phyloP scores from a whole-genome alignment of 2,797 vertebrate species.

The Syndactyla subalaris region DNA sequence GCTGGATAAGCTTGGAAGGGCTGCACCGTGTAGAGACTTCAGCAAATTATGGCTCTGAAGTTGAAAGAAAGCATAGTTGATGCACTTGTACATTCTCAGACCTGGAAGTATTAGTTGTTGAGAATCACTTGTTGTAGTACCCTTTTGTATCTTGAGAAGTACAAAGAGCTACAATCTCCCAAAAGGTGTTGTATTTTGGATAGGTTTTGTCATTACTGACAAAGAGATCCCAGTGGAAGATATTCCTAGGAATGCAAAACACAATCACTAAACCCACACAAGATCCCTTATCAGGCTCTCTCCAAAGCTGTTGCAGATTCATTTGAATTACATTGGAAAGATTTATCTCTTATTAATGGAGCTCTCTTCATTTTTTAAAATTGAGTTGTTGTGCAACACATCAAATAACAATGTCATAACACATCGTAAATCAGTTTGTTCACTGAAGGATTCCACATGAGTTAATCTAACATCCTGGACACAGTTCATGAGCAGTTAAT shows the following conservation, averaged over 20 bases:
- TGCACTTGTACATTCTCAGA: not conserved
- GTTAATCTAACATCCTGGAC: constrained; percentile 67
- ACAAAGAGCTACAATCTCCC: constrained; percentile 7
- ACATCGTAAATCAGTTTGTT: constrained; percentile 64
- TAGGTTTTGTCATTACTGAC: constrained; percentile 55
- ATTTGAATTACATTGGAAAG: constrained; percentile 64
- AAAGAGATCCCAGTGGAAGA: constrained; percentile 45
- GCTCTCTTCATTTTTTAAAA: constrained; percentile 52
- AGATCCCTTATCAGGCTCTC: constrained; percentile 44
- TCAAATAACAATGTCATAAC: constrained; percentile 68
- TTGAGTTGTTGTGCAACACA: constrained; percentile 66
- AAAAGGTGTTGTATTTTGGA: constrained; percentile 12
- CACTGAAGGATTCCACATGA: constrained; percentile 55
- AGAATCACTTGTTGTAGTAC: not conserved
- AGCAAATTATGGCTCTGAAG: not conserved
- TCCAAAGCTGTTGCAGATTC: constrained; percentile 44
- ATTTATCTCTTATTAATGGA: constrained; percentile 68
- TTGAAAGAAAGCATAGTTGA: not conserved
- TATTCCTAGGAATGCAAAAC: constrained; percentile 52
- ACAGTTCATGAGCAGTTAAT: constrained; percentile 64
- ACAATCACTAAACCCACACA: constrained; percentile 40
- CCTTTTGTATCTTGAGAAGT: not conserved
- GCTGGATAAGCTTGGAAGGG: not conserved
- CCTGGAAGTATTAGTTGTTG: not conserved
- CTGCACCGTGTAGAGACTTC: not conserved